Evolutionary conservation across 2,113 vertebrate genomes (phyloP).

Genomic region (Scortum barcoo): DNA sequence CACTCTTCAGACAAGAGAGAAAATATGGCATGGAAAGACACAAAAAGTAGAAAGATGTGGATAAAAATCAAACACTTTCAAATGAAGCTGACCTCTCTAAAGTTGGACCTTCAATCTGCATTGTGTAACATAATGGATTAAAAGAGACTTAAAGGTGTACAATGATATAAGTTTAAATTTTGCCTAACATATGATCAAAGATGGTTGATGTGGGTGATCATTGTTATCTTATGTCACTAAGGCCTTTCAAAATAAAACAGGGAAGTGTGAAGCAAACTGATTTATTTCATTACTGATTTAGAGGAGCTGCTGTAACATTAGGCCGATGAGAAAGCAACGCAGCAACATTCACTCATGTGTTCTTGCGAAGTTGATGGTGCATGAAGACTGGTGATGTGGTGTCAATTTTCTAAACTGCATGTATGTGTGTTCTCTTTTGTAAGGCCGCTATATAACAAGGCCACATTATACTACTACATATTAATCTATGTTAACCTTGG

Average conservation of each 20-base stretch:
- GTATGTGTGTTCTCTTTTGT: too few relatives aligned
- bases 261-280: constrained; percentile 17
- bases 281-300: constrained; percentile 12
- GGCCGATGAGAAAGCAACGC: not conserved
- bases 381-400: not conserved
- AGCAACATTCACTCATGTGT: not conserved
- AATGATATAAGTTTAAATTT: not conserved
- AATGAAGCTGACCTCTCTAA: not conserved
- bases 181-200: not conserved
- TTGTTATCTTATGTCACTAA: not conserved
- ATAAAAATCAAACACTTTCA: not conserved
- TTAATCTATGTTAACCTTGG: too few relatives aligned
- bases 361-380: not conserved
- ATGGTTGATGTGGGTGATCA: not conserved
- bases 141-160: not conserved
- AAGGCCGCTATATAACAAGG: too few relatives aligned
- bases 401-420: too few relatives aligned
- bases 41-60: not conserved
- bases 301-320: not conserved
- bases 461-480: too few relatives aligned
- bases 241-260: constrained; percentile 25
- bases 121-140: constrained; percentile 15
- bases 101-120: not conserved
- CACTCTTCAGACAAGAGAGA: not conserved
- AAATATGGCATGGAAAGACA: not conserved